Evolutionary conservation across 1,140 invertebrate species (phyloP).

Genomic region (Dinoponera quadriceps): DNA sequence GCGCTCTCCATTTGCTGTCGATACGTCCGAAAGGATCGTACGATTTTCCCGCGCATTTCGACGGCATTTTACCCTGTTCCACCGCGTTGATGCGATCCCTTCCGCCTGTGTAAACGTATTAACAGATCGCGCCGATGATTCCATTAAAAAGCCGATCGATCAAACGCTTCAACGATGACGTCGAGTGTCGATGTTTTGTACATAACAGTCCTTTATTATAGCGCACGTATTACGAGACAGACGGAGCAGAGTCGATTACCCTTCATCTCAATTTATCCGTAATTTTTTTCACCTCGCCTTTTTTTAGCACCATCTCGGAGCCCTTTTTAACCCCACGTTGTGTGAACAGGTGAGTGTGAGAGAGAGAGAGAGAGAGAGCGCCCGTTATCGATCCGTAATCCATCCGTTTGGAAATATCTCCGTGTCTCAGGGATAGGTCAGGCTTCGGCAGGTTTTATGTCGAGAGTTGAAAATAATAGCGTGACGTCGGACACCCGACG

Average conservation of each 20-base stretch:
- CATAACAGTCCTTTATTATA: constrained; percentile 13
- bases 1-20: constrained; percentile 39
- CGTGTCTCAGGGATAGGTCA: constrained; percentile 44
- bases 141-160: constrained; percentile 29
- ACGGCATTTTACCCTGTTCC: neutral
- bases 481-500: constrained; percentile 48
- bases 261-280: constrained; percentile 38
- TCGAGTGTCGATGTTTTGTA: neutral
- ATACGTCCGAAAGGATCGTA: constrained; percentile 7
- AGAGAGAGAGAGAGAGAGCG: too few relatives aligned
- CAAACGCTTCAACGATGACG: constrained; percentile 7
- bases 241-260: constrained; percentile 46
- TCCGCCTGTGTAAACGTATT: neutral
- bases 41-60: neutral
- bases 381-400: constrained; percentile 48
- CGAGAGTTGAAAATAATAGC: constrained; percentile 58
- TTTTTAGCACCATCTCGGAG: neutral
- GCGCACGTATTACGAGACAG: constrained; percentile 27
- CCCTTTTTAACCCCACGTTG: neutral
- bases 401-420: constrained; percentile 62
- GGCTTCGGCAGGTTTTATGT: constrained; percentile 2
- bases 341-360: too few relatives aligned
- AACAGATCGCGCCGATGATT: constrained; percentile 4
- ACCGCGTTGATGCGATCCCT: neutral
- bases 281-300: constrained; percentile 26